Percentiles rank a stretch among this genome's conserved stretches.
These are phyloP conservation scores for Actinemys pallida DNA, from an alignment of 2,113 vertebrate genomes.

Conservation along the genomic window DNA sequence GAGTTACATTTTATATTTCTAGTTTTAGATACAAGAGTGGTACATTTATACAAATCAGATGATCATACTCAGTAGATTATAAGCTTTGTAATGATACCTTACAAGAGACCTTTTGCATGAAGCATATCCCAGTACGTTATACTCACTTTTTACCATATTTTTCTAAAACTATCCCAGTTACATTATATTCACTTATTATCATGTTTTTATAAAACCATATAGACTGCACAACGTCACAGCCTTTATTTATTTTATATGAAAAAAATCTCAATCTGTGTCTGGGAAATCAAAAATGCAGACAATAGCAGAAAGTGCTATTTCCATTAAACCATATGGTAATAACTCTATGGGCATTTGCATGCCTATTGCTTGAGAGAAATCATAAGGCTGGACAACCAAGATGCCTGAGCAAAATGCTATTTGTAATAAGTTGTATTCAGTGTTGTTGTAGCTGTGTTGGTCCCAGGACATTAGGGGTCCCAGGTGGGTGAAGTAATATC, in stretches of 20 bases:
- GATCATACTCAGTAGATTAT: too few species aligned
- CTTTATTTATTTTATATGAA: conserved; percentile 29
- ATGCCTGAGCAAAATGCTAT: conserved; percentile 1
- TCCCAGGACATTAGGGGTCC: background rate
- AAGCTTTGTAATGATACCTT: too few species aligned
- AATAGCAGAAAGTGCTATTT: conserved; percentile 19
- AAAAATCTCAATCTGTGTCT: conserved; percentile 6
- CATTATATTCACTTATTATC: too few species aligned
- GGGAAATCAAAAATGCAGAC: background rate
- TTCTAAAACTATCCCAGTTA: too few species aligned
- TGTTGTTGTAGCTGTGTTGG: background rate
- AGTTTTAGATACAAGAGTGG: too few species aligned
- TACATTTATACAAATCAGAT: too few species aligned
- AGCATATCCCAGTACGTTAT: too few species aligned
- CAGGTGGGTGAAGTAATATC: background rate
- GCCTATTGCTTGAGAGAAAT: conserved; percentile 30
- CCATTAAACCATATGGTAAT: background rate
- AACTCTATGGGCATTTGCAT: conserved; percentile 32
- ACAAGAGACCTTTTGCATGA: too few species aligned
- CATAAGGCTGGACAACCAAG: conserved; percentile 9
- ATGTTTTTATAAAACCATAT: too few species aligned
- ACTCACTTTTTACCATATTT: too few species aligned
- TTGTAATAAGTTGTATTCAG: conserved; percentile 3
- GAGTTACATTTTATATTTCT: too few species aligned
- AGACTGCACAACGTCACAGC: background rate